Evolutionary conservation across 2,888 invertebrate genomes (phyloP).

Genomic region (Drosophila borealis): DNA sequence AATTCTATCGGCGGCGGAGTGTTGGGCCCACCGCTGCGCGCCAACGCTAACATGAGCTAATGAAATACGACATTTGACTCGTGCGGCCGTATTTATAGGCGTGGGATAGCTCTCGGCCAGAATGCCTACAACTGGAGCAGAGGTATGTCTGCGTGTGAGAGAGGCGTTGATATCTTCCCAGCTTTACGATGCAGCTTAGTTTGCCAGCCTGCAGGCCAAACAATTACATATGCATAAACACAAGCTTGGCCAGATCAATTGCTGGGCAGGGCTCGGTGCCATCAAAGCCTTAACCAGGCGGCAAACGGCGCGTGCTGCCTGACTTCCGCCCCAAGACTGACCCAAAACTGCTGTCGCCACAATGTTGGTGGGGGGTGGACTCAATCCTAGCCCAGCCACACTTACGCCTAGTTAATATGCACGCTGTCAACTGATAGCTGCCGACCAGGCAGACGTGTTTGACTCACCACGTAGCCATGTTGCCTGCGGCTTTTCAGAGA

Average conservation of each 20-base stretch:
- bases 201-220: constrained; percentile 14
- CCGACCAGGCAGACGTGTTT: constrained; percentile 55
- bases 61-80: constrained; percentile 79
- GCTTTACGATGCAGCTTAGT: constrained; percentile 34
- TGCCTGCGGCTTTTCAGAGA: constrained; percentile 28
- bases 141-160: constrained; percentile 8
- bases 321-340: constrained; percentile 61
- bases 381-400: constrained; percentile 15
- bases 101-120: constrained; percentile 73
- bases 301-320: constrained; percentile 61
- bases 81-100: constrained; percentile 73
- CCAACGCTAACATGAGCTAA: constrained; percentile 69
- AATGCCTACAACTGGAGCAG: constrained; percentile 43
- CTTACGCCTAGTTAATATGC: constrained; percentile 70
- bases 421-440: constrained; percentile 57
- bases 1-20: constrained; percentile 68
- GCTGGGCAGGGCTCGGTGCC: constrained; percentile 20
- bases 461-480: constrained; percentile 61
- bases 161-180: constrained; percentile 41
- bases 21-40: constrained; percentile 61
- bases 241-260: constrained; percentile 36
- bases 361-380: constrained; percentile 14
- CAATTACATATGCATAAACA: constrained; percentile 11
- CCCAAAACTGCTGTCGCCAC: constrained; percentile 48
- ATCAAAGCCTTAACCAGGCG: constrained; percentile 34